Conservation (phyloP, 2,797 vertebrate species). For the Okamejei kenojei region DNA sequence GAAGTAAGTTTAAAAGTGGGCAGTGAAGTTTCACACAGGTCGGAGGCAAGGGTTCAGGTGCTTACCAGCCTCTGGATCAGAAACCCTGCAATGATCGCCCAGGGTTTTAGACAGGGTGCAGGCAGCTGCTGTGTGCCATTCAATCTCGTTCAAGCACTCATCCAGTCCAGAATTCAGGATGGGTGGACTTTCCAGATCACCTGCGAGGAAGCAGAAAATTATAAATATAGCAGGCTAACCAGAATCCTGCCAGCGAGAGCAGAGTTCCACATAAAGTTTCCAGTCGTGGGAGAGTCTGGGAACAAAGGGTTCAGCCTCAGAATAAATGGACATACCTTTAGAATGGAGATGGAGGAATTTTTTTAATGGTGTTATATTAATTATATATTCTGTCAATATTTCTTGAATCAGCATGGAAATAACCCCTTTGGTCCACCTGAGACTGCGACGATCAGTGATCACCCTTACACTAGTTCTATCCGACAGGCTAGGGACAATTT, state of each 20-base stretch:
- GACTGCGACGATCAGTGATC: no score
- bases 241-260: not conserved
- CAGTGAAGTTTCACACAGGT: not conserved
- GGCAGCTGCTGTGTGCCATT: conserved; percentile 83
- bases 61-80: conserved; percentile 78
- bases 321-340: no score
- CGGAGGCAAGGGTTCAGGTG: not conserved
- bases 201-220: conserved; percentile 49
- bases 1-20: not conserved
- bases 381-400: no score
- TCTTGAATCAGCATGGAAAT: no score
- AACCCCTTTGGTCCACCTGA: no score
- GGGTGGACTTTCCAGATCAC: conserved; percentile 77
- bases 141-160: conserved; percentile 72
- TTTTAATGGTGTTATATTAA: no score
- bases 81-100: conserved; percentile 80
- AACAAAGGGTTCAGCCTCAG: no score
- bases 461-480: no score
- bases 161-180: conserved; percentile 58
- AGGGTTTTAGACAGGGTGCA: conserved; percentile 76
- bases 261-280: not conserved
- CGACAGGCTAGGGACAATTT: no score
- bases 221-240: rapidly evolving
- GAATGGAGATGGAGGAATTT: no score
- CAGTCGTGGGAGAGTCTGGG: no score